Percentiles rank a stretch among this genome's conserved stretches.
Evolutionary conservation across 2,888 invertebrate genomes (phyloP).

Genomic region (Nomada ferruginata): DNA sequence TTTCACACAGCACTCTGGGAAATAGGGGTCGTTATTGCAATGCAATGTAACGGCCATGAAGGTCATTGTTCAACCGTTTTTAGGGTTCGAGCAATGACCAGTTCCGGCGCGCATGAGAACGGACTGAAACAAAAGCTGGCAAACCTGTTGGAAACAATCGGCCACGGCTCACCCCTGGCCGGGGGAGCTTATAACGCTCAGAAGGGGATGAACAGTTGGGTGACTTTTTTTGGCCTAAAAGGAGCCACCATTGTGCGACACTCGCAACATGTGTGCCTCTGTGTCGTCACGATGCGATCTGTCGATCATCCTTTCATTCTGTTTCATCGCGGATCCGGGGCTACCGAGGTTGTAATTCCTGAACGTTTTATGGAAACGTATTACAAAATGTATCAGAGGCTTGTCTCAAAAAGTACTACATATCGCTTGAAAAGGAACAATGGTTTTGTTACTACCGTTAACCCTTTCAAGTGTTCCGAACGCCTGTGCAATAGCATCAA

Average conservation of each 20-base stretch:
- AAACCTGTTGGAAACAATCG: slow-evolving; percentile 84
- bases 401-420: background rate
- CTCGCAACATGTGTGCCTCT: slow-evolving; percentile 80
- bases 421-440: no score
- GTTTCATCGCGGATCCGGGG: slow-evolving; percentile 21
- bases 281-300: slow-evolving; percentile 70
- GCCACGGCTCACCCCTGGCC: slow-evolving; percentile 71
- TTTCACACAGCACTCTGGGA: slow-evolving; percentile 59
- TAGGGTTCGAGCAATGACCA: slow-evolving; percentile 81
- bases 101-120: slow-evolving; percentile 81
- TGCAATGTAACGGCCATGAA: slow-evolving; percentile 78
- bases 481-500: no score
- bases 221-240: slow-evolving; percentile 77
- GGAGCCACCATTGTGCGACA: slow-evolving; percentile 76
- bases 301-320: slow-evolving; percentile 59
- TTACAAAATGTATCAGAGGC: background rate
- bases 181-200: slow-evolving; percentile 67
- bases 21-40: slow-evolving; percentile 73
- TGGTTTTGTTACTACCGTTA: no score
- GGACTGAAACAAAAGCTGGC: slow-evolving; percentile 81
- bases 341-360: background rate
- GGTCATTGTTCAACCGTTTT: slow-evolving; percentile 82
- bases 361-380: background rate
- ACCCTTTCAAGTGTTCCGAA: no score
- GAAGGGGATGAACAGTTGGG: slow-evolving; percentile 82